Base-by-base conservation (phyloP, 2,888 invertebrate species). In the Rhaphigaster nebulosa region DNA sequence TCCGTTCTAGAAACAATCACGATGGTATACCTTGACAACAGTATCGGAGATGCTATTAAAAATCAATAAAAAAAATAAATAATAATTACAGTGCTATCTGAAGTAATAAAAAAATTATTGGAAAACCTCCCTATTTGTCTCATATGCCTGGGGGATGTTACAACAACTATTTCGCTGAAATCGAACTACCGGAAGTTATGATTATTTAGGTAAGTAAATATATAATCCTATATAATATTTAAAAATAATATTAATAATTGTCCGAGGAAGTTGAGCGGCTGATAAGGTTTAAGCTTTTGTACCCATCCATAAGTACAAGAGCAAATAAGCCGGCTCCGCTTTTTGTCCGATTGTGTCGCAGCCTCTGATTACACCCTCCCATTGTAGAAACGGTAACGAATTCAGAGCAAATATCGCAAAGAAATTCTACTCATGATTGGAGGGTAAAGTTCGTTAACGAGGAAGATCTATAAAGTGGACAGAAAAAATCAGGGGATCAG, bases 391-490 rank as follows among this genome's bases (percentile, higher is more conserved):
- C 13, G 84, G 8, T 84, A 45, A 84, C 84, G 45, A 84, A 84
- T 84, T 84, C 84, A 84, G 84, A n/a, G 45, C 45, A 84, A 84
- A 84, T 84, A 84, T 84, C 84, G 84, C 41, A 41, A 84, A 84
- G 84, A 45, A 84, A 84, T 45, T 84, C 84, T 84, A n/a, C 45
- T 84, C 84, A 84, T 84, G 84, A 84, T 84, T 84, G 84, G 84
- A 45, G 26, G 45, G 84, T 45, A 45, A 84, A 84, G 84, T 84
- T 84, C 45, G 84, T 84, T 84, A 84, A n/a, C n/a, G 45, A 15
- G 84, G 45, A 20, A 41, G 26, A 84, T 45, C 84, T 84, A 84
- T 84, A n/a, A 84, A 84, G 84, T 84, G 84, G 84, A 45, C 84
- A 84, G 84, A 45, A 41, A 45, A 84, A 84, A 84, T 84, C 84